Evolutionary conservation across 2,888 invertebrate species (phyloP).

Genomic region (Cordylochernes scorpioides): DNA sequence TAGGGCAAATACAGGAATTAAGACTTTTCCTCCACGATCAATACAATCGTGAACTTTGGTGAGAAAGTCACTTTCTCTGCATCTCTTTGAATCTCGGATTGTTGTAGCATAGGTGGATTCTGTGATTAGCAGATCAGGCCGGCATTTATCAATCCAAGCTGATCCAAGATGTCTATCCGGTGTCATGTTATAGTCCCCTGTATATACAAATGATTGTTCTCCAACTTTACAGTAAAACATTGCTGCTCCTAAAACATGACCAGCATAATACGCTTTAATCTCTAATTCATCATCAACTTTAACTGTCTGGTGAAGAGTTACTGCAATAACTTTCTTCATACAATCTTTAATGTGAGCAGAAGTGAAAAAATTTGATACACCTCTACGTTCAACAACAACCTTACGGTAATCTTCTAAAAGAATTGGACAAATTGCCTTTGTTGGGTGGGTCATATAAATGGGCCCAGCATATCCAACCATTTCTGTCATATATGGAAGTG

Average conservation of each 20-base stretch:
- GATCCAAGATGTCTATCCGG: slow-evolving; percentile 95
- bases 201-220: slow-evolving; percentile 88
- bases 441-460: slow-evolving; percentile 99
- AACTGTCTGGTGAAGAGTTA: slow-evolving; percentile 79
- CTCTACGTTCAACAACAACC: slow-evolving; percentile 84
- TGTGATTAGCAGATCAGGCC: slow-evolving; percentile 81
- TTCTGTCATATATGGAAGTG: slow-evolving; percentile 70
- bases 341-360: slow-evolving; percentile 97
- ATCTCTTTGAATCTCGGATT: slow-evolving; percentile 89
- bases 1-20: slow-evolving; percentile 94
- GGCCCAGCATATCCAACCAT: slow-evolving; percentile 95
- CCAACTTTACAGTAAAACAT: slow-evolving; percentile 95
- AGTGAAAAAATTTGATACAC: slow-evolving; percentile 91
- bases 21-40: slow-evolving; percentile 84
- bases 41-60: slow-evolving; percentile 89
- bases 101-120: slow-evolving; percentile 99
- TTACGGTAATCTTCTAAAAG: slow-evolving; percentile 34
- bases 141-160: slow-evolving; percentile 93
- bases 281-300: slow-evolving; percentile 69
- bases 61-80: slow-evolving; percentile 82
- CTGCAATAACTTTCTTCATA: slow-evolving; percentile 91
- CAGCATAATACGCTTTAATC: slow-evolving; percentile 97
- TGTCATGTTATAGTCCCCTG: slow-evolving; percentile 99
- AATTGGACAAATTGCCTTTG: slow-evolving; percentile 92
- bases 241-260: slow-evolving; percentile 92